Conservation (phyloP, 2,797 vertebrate species). For the Odontamblyopus rebecca region DNA sequence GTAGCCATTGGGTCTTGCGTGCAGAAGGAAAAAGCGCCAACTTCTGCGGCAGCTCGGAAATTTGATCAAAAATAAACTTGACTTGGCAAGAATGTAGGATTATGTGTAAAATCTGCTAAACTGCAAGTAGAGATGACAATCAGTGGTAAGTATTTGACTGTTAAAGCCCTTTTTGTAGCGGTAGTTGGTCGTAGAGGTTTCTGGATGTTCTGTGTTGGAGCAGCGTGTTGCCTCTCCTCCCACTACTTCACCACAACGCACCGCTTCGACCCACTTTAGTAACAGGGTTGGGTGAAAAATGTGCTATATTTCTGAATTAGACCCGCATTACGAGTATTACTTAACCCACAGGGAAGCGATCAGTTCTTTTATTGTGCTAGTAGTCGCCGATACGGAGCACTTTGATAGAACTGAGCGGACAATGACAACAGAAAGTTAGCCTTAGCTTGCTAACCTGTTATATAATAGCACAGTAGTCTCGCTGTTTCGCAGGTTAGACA, state of each 20-base stretch:
- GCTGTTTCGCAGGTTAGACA: background rate
- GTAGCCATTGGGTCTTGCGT: constrained; percentile 34
- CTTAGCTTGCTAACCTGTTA: constrained; percentile 40
- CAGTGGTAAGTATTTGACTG: constrained; percentile 36
- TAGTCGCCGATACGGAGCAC: rapidly evolving
- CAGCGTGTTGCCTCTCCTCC: constrained; percentile 44
- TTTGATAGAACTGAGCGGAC: background rate
- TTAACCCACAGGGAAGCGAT: background rate
- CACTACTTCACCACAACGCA: constrained; percentile 23
- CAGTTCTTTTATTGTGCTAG: too few relatives aligned
- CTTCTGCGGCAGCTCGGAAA: constrained; percentile 50
- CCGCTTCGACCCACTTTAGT: constrained; percentile 51
- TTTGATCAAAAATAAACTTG: constrained; percentile 25
- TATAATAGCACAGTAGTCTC: constrained; percentile 20
- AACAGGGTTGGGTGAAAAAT: constrained; percentile 11
- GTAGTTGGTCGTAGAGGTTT: background rate
- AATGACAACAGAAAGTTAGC: constrained; percentile 30
- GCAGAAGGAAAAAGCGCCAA: constrained; percentile 82
- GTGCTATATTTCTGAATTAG: too few relatives aligned
- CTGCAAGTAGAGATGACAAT: constrained; percentile 24
- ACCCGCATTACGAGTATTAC: rapidly evolving
- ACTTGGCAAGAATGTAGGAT: background rate
- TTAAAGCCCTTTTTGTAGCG: rapidly evolving
- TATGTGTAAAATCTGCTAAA: background rate
- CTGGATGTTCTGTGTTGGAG: constrained; percentile 20